Base-by-base conservation (phyloP, 2,888 invertebrate genomes). In the Sthenelais limicola region DNA sequence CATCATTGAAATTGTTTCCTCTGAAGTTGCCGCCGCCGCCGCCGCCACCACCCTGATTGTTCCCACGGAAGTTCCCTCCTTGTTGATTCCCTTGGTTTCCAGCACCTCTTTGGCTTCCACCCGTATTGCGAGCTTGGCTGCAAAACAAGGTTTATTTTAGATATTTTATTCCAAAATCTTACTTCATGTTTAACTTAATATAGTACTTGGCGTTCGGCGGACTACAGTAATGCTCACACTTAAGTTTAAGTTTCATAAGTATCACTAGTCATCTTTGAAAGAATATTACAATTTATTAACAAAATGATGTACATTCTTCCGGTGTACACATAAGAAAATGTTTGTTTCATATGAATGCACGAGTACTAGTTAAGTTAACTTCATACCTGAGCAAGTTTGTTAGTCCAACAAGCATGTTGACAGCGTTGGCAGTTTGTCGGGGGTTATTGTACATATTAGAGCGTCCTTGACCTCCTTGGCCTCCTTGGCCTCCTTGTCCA, bases 401-500 rank as follows among this genome's bases (percentile, higher is more conserved):
- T n/a, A 62, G 38, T 24, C 62, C 62, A 24, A 62, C 62, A 18
- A 62, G 38, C 62, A 62, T 62, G 62, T 62, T 62, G 62, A 62
- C 62, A 38, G 62, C 62, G 38, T 62, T 62, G 9, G 62, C 62
- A 38, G 62, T 62, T 43, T 62, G 62, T 35, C 62, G 62, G 21
- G 62, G 62, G 62, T 62, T 62, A 28, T 62, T 62, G 62, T 62
- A 62, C 62, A 62, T 62, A 24, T 62, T 62, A 43, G 24, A 38
- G 38, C 62, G 38, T 7, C 38, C 38, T 24, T 38, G 35, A 1
- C 38, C n/a, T 4, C 38, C 24, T 1, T 43, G 26, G 2, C 26
- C 24, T 24, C 26, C 24, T 24, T 35, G 62, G 15, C 24, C 38
- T 4, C 3, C 33, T 4, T 56, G 56, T 18, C 18, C 12, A 9